A percentile compares a stretch with the other conserved stretches of the same genome.
Evolutionary conservation across 2,888 invertebrate genomes (phyloP).

Genomic region (Leptopilina myrica): DNA sequence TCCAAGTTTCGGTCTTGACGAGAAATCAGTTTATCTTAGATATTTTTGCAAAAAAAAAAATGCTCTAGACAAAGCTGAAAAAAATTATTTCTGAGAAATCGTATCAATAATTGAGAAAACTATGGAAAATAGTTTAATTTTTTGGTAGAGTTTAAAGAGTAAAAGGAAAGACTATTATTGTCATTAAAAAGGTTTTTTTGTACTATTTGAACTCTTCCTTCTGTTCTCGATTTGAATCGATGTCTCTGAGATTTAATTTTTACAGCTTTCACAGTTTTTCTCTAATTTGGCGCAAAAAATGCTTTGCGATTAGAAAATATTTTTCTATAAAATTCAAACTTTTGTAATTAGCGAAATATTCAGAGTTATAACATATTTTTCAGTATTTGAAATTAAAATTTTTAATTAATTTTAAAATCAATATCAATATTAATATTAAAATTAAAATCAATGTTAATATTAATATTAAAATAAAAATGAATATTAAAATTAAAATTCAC

Average conservation of each 20-base stretch:
- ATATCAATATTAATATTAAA: too few species aligned
- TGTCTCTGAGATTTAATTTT: constrained; percentile 26
- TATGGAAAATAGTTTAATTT: constrained; percentile 7
- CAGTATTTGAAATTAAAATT: too few species aligned
- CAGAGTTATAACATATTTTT: too few species aligned
- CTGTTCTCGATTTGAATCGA: constrained; percentile 6
- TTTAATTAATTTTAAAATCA: too few species aligned
- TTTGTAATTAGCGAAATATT: too few species aligned
- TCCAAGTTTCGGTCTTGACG: constrained; percentile 10
- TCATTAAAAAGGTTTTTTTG: constrained; percentile 28
- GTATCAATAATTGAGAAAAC: neutral
- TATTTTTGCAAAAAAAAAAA: neutral
- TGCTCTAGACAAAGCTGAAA: neutral
- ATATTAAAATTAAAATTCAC: too few species aligned
- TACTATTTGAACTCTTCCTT: constrained; percentile 33
- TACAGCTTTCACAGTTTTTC: neutral
- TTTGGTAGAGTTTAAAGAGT: constrained; percentile 24
- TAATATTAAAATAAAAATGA: too few species aligned
- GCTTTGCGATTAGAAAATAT: too few species aligned
- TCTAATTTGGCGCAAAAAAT: neutral
- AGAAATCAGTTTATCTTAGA: constrained; percentile 4
- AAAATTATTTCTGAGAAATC: constrained; percentile 26
- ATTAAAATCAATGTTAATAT: too few species aligned
- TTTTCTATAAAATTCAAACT: too few species aligned
- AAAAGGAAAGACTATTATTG: constrained; percentile 36